Base-by-base conservation (phyloP, 2,113 vertebrate species). In the Oxyruncus cristatus region DNA sequence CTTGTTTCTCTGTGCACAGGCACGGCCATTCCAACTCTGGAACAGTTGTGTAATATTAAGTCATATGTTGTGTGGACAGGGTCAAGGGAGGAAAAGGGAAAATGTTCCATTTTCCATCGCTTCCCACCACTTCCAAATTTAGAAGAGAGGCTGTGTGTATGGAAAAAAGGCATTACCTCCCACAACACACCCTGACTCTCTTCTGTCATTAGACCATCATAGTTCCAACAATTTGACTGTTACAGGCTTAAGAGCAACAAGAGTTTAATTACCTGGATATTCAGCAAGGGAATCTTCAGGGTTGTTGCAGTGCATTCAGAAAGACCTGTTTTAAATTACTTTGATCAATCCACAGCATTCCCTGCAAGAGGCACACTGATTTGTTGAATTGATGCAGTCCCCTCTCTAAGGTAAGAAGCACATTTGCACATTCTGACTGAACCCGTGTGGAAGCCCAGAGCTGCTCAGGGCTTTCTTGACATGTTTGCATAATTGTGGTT, bases 391-490 rank as follows among this genome's bases (percentile, higher is more conserved):
- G 42, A 37, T 59, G 63, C 50, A 89, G 59, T 67, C 9, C 28
- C 32, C 42, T 86, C 63, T 50, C 59, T 56, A 56, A 83, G 59
- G 87, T 67, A 83, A 89, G 92, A 32, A 71, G 41, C 41, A 35
- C 37, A 73, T 79, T 47, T 81, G n/a, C 70, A 92, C 14, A 3
- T 73, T 30, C 79, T 84, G 89, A 68, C 71, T 84, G 74, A 84
- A 41, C 50, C 66, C 88, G 84, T 12, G 86, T 88, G 63, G 71
- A 95, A 86, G 85, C 87, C 75, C n/a, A 2, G 73, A 91, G 62
- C 68, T 95, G 94, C 97, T 97, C 91, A 96, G 81, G 92, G 97
- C 92, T 97, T 96, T 95, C 87, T 97, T 65, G 72, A 88, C n/a
- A 5, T 95, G 95, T 82, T 94, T 96, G 95, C 97, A 91, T 97